These are phyloP conservation scores for Lutraria lutraria DNA, from an alignment of 2,888 invertebrate genomes.

Conservation along the genomic window DNA sequence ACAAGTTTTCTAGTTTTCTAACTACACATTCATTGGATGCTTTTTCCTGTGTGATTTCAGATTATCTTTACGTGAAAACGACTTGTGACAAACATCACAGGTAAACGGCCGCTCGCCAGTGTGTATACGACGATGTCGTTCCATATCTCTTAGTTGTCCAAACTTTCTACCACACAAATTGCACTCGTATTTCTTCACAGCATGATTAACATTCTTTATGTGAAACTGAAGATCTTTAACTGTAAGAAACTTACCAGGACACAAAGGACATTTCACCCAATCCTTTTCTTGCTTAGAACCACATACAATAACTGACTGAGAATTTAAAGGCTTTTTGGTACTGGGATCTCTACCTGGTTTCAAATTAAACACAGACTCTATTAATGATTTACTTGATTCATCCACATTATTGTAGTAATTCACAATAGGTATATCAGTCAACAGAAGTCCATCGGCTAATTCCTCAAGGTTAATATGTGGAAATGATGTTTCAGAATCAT, in stretches of 20 bases:
- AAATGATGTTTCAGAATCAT: slow-evolving; percentile 56
- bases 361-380: slow-evolving; percentile 49
- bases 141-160: slow-evolving; percentile 58
- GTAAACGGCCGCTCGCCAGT: slow-evolving; percentile 61
- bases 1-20: too few relatives aligned
- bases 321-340: slow-evolving; percentile 42
- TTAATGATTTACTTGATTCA: slow-evolving; percentile 44
- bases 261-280: slow-evolving; percentile 59
- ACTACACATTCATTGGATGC: slow-evolving; percentile 29
- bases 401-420: slow-evolving; percentile 50
- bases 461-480: slow-evolving; percentile 61
- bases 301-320: slow-evolving; percentile 43
- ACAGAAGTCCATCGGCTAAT: slow-evolving; percentile 52
- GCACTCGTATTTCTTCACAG: slow-evolving; percentile 57
- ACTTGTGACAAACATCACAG: slow-evolving; percentile 60
- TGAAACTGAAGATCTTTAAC: slow-evolving; percentile 54
- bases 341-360: slow-evolving; percentile 38
- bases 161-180: slow-evolving; percentile 65
- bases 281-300: slow-evolving; percentile 53
- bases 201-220: slow-evolving; percentile 51
- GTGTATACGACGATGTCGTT: slow-evolving; percentile 58
- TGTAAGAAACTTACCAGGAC: slow-evolving; percentile 57
- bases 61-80: slow-evolving; percentile 64
- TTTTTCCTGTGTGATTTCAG: slow-evolving; percentile 58
- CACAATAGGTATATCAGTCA: slow-evolving; percentile 58